These are phyloP conservation scores for Psittacara wagleri DNA, from an alignment of 2,113 vertebrate genomes.

Conservation along the genomic window DNA sequence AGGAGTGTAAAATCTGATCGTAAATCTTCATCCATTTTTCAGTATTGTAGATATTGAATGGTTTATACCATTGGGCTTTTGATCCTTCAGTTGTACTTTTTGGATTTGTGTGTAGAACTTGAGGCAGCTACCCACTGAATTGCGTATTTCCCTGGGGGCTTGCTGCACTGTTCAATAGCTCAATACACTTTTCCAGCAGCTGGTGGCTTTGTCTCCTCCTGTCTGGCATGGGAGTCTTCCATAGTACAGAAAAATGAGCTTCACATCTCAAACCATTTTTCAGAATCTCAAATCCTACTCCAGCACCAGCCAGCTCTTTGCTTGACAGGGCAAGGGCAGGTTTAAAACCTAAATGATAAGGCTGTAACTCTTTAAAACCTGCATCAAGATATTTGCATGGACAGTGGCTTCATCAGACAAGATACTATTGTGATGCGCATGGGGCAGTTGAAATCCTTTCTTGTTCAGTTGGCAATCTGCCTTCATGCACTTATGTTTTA, in stretches of 20 bases:
- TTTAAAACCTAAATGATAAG: not conserved
- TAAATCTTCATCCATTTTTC: not conserved
- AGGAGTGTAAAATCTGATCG: not conserved
- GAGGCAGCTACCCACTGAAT: accelerated
- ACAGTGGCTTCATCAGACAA: not conserved
- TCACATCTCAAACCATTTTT: not conserved
- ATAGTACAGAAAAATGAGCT: not conserved
- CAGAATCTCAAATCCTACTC: not conserved
- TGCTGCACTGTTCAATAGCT: not conserved
- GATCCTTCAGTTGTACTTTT: not conserved
- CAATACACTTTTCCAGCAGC: not conserved
- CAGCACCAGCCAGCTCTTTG: not conserved
- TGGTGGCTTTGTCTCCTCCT: not conserved
- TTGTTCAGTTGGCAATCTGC: not conserved
- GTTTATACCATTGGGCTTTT: not conserved
- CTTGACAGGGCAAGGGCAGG: not conserved
- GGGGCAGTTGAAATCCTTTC: not conserved
- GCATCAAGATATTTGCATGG: not conserved
- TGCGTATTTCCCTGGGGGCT: not conserved
- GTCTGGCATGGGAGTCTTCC: not conserved
- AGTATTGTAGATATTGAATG: accelerated
- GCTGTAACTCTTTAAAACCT: not conserved
- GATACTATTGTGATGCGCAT: not conserved
- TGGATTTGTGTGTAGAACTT: not conserved
- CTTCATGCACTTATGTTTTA: not conserved